Evolutionary conservation across 2,113 vertebrate genomes (phyloP).

Genomic region (Xiphorhynchus elegans): DNA sequence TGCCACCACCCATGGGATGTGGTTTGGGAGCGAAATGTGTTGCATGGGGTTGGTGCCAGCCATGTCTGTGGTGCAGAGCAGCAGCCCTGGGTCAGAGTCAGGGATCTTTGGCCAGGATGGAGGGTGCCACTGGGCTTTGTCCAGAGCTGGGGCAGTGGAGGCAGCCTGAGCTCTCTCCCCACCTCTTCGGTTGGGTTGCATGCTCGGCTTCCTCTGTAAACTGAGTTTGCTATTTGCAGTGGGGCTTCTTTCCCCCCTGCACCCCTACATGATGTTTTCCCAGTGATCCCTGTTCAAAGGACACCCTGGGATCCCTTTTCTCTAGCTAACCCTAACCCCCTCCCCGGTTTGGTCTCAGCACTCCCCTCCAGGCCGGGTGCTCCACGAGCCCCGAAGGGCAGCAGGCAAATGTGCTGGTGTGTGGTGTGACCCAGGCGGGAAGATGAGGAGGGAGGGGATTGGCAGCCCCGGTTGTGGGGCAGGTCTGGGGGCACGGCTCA

Average conservation of each 20-base stretch:
- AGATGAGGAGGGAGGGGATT: neutral
- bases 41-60: neutral
- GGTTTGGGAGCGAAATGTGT: neutral
- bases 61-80: rapidly evolving
- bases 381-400: rapidly evolving
- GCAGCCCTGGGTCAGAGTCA: neutral
- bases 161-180: neutral
- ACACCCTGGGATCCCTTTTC: neutral
- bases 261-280: neutral
- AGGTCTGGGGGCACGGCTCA: neutral
- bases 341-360: neutral
- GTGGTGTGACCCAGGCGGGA: rapidly evolving
- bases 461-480: neutral
- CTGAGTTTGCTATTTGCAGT: neutral
- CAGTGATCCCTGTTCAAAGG: neutral
- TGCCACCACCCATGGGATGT: rapidly evolving
- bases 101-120: neutral
- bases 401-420: rapidly evolving
- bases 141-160: rapidly evolving
- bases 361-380: rapidly evolving
- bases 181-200: neutral
- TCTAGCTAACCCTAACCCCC: rapidly evolving
- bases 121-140: neutral
- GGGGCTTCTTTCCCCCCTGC: neutral
- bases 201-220: neutral